These are phyloP conservation scores for Drosophila pachea DNA, from an alignment of 1,140 invertebrate genomes.

Conservation along the genomic window DNA sequence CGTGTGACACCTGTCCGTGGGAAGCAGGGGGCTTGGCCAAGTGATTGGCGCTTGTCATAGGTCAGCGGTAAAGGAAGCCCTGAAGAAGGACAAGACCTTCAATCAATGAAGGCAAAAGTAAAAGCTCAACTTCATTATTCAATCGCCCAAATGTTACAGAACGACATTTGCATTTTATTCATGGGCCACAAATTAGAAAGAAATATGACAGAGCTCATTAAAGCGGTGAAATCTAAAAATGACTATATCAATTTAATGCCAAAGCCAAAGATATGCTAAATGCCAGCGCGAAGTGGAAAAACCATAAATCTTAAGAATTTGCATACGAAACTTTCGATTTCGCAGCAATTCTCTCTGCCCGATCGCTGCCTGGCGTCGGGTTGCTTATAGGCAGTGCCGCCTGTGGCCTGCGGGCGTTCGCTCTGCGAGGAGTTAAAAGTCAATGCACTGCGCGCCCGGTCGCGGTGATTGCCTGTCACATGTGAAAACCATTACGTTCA, in stretches of 20 bases:
- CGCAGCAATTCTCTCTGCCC: neutral
- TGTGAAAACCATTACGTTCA: constrained; percentile 38
- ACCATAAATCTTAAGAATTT: constrained; percentile 25
- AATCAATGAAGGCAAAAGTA: neutral
- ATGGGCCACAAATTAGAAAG: neutral
- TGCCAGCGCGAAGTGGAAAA: neutral
- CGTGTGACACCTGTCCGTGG: constrained; percentile 30
- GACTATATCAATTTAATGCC: neutral
- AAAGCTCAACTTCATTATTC: neutral
- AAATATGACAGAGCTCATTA: constrained; percentile 3
- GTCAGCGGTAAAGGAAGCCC: constrained; percentile 1
- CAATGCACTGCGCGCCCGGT: constrained; percentile 37
- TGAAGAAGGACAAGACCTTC: neutral
- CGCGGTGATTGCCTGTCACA: constrained; percentile 19
- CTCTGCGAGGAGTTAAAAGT: constrained; percentile 14
- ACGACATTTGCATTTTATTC: neutral
- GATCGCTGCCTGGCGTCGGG: neutral
- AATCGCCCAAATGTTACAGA: neutral
- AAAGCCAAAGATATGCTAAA: constrained; percentile 14
- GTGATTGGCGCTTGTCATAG: constrained; percentile 14
- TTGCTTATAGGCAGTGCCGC: constrained; percentile 28
- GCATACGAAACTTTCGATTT: constrained; percentile 25
- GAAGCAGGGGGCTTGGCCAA: constrained; percentile 4
- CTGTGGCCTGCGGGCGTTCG: constrained; percentile 8
- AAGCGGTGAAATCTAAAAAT: neutral